Evolutionary conservation across 2,797 vertebrate species (phyloP).

Genomic region (Hoplostethus mediterraneus): DNA sequence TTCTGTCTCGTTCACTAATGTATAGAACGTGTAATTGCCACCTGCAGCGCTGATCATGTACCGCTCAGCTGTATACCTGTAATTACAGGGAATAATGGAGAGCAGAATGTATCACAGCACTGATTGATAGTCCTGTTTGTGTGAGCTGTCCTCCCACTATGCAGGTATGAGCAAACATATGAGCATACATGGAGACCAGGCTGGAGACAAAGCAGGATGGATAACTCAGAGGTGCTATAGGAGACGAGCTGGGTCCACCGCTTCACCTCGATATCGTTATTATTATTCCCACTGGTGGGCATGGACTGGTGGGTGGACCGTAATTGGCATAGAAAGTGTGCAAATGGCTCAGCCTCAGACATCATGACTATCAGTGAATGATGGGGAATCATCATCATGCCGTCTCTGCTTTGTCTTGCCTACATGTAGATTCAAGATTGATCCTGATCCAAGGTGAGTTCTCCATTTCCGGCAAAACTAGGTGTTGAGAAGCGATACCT

Average conservation of each 20-base stretch:
- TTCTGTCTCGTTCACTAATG: slow-evolving; percentile 32
- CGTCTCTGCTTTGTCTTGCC: not conserved
- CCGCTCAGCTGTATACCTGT: slow-evolving; percentile 32
- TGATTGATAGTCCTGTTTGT: slow-evolving; percentile 35
- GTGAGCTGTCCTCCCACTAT: slow-evolving; percentile 33
- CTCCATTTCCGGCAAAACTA: not conserved
- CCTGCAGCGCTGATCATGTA: slow-evolving; percentile 27
- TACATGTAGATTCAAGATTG: slow-evolving; percentile 17
- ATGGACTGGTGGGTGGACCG: slow-evolving; percentile 64
- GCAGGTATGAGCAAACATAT: not conserved
- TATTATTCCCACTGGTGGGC: slow-evolving; percentile 37
- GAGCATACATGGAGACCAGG: slow-evolving; percentile 4
- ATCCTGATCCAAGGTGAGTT: slow-evolving; percentile 35
- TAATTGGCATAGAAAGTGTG: slow-evolving; percentile 57
- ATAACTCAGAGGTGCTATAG: slow-evolving; percentile 54
- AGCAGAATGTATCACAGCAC: slow-evolving; percentile 38
- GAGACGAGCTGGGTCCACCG: slow-evolving; percentile 40
- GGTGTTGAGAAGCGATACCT: slow-evolving; percentile 21
- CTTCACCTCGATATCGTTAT: slow-evolving; percentile 65
- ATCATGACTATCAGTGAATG: slow-evolving; percentile 68
- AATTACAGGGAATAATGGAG: slow-evolving; percentile 44
- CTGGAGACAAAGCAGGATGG: slow-evolving; percentile 27
- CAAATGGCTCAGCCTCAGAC: slow-evolving; percentile 68
- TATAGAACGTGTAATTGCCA: slow-evolving; percentile 51
- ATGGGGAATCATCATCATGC: slow-evolving; percentile 22